These are phyloP conservation scores for Sebastes paucispinis DNA, from an alignment of 2,797 vertebrate genomes.

Conservation along the genomic window DNA sequence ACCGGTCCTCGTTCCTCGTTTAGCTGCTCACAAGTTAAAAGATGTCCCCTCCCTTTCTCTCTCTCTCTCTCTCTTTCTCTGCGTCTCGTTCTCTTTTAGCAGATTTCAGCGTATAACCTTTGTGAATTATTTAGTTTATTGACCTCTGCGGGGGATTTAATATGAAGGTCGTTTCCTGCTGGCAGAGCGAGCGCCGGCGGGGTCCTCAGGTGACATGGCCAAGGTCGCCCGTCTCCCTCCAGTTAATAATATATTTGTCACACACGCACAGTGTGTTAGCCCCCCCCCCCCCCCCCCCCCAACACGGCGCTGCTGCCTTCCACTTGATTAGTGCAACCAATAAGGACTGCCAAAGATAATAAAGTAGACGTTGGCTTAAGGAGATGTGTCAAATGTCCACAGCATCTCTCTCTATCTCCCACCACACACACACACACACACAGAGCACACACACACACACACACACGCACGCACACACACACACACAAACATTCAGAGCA, in stretches of 20 bases:
- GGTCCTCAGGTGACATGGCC: slow-evolving; percentile 85
- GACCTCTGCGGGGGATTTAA: slow-evolving; percentile 86
- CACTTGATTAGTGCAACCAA: slow-evolving; percentile 87
- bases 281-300: slow-evolving; percentile 30
- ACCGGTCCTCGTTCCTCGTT: slow-evolving; percentile 53
- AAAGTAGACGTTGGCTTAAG: slow-evolving; percentile 86
- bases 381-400: slow-evolving; percentile 86
- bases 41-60: slow-evolving; percentile 66
- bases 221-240: slow-evolving; percentile 83
- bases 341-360: slow-evolving; percentile 87
- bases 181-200: slow-evolving; percentile 77
- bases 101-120: slow-evolving; percentile 84
- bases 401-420: slow-evolving; percentile 67
- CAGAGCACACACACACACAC: neutral
- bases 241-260: slow-evolving; percentile 88
- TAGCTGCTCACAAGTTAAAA: slow-evolving; percentile 74
- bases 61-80: slow-evolving; percentile 28
- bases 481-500: neutral
- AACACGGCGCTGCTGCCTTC: slow-evolving; percentile 76
- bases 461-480: no score
- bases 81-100: slow-evolving; percentile 64
- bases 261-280: slow-evolving; percentile 74
- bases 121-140: slow-evolving; percentile 91
- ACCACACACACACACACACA: slow-evolving; percentile 33
- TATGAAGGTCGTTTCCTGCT: slow-evolving; percentile 87